Evolutionary conservation across 2,797 vertebrate genomes (phyloP).

Genomic region (Alfaro cultratus): DNA sequence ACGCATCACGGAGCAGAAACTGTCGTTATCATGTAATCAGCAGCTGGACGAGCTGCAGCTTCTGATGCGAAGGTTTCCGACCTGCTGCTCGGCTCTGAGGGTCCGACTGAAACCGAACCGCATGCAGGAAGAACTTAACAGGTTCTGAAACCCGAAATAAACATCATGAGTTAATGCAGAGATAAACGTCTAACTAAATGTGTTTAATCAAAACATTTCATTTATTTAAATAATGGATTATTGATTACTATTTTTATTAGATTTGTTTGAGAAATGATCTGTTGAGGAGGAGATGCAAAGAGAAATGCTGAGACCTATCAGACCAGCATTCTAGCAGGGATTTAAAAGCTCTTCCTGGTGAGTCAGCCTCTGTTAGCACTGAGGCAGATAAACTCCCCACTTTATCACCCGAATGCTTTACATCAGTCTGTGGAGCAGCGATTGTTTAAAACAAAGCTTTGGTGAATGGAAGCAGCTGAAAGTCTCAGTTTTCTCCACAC

Average conservation of each 20-base stretch:
- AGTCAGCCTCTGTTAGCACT: neutral
- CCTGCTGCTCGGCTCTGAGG: neutral
- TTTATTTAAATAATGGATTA: neutral
- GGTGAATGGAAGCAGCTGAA: neutral
- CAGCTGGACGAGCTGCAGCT: neutral
- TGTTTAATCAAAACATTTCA: neutral
- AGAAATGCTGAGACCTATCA: neutral
- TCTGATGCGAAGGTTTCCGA: neutral
- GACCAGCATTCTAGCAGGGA: neutral
- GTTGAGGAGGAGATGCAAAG: neutral
- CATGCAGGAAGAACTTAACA: neutral
- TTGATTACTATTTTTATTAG: neutral
- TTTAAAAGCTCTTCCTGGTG: neutral
- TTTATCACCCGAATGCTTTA: too few relatives aligned
- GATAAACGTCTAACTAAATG: neutral
- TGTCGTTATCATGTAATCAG: neutral
- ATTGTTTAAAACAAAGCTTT: neutral
- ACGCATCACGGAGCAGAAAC: neutral
- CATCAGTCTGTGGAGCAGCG: too few relatives aligned
- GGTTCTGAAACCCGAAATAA: neutral
- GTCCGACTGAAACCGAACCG: neutral
- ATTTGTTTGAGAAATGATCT: neutral
- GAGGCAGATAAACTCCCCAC: neutral
- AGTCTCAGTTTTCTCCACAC: neutral
- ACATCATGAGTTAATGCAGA: neutral